phyloP scores from a whole-genome alignment of 2,797 vertebrate genomes.

The Glossophaga mutica region DNA sequence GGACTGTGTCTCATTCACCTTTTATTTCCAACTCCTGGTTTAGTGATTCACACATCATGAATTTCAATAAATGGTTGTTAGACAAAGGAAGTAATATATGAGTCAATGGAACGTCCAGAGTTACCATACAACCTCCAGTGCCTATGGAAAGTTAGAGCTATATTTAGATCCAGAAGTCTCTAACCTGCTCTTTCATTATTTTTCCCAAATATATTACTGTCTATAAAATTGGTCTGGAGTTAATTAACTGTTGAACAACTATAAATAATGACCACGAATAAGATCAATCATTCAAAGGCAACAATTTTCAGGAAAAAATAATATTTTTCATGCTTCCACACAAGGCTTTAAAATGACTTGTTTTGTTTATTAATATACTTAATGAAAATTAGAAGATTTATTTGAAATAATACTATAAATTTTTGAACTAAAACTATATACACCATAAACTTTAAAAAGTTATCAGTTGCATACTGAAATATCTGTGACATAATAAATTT shows the following conservation, averaged over 20 bases:
- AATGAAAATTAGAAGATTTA: not conserved
- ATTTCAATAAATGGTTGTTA: not conserved
- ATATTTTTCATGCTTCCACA: not conserved
- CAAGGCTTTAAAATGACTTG: not conserved
- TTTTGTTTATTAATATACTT: not conserved
- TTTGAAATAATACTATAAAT: not conserved
- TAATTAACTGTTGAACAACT: not conserved
- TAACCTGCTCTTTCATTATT: fast-evolving
- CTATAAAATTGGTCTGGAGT: not conserved
- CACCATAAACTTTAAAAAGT: not conserved
- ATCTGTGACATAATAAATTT: not conserved
- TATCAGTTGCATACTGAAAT: not conserved
- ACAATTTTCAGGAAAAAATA: not conserved
- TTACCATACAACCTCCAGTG: not conserved
- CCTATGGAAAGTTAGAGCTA: not conserved
- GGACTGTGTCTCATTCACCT: not conserved
- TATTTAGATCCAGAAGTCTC: not conserved
- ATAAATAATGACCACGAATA: not conserved
- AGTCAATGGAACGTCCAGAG: not conserved
- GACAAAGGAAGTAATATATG: not conserved
- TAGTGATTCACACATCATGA: not conserved
- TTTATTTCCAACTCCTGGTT: not conserved
- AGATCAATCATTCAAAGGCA: not conserved
- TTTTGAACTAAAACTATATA: not conserved
- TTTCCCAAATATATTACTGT: not conserved